Evolutionary conservation across 2,113 vertebrate species (phyloP), one percentile per base, ranked within the genome.

Genomic region (Engystomops pustulosus): DNA sequence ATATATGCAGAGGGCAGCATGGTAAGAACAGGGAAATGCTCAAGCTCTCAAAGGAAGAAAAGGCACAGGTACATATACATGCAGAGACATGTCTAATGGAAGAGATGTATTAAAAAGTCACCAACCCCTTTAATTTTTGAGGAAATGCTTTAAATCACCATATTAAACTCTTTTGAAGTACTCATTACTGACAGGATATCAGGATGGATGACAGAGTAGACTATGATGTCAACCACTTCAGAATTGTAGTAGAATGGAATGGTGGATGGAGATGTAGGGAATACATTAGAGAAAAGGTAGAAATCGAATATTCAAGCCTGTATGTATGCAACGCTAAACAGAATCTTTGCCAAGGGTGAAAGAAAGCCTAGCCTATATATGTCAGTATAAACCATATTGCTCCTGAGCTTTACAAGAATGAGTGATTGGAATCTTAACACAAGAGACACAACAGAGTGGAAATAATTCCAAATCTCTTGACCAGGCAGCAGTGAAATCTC

Each of bases 371-470:
- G 25, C 0, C 14, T 36, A 36, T 36, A 32, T 67, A 34, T 67
- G 62, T 67, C 32, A 36, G 36, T 32, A 36, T 36, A 17, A 36
- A 34, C 62, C 17, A 20, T 18, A 67, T 67, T 67, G 62, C 62
- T 67, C 62, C 2, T 67, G 62, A 36, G 62, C 62, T 67, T 67
- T 67, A 34, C 18, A 17, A 67, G 62, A 67, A 67, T 20, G 32
- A 67, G 62, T 67, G 62, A 67, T 20, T 67, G 62, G 62, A 67
- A 67, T 67, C 62, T 15, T 67, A 67, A 67, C 30, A 67, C 6
- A 10, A n/a, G 27, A 67, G 17, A 36, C 30, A 67, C 60, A 65
- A 36, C 15, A 9, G 62, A 34, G 30, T 67, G 62, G 62, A 67
- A 67, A 36, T 67, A 49, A 74, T 32, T 74, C 44, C 45, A 30